These are phyloP conservation scores for Cassiopea xamachana DNA, from an alignment of 30 jellyfish, hydroid and myxozoan species.

Conservation along the genomic window DNA sequence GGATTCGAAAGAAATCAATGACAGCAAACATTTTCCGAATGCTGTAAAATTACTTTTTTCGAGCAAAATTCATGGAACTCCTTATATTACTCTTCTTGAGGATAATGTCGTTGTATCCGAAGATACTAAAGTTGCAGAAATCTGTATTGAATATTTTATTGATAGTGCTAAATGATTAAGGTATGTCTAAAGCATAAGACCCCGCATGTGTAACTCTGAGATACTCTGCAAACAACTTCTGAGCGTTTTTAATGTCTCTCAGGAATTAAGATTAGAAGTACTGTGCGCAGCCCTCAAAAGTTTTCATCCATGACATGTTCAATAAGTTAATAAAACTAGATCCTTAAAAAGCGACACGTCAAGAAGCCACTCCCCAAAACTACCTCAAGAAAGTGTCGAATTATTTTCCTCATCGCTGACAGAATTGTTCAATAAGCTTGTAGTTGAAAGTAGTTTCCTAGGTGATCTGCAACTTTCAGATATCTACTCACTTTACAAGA, in stretches of 20 bases:
- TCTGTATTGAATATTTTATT: neutral
- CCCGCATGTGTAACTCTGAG: neutral
- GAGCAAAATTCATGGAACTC: neutral
- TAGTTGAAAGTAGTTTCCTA: neutral
- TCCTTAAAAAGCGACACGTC: neutral
- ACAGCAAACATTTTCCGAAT: neutral
- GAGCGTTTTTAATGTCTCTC: neutral
- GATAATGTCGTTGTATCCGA: neutral
- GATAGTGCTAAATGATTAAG: neutral
- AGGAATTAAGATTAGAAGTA: neutral
- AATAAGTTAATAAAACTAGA: neutral
- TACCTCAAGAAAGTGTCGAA: neutral
- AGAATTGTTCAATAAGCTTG: neutral
- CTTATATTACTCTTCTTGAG: neutral
- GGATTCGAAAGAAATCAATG: neutral
- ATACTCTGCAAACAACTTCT: neutral
- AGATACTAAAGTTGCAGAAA: neutral
- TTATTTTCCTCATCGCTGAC: neutral
- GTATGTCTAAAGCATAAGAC: neutral
- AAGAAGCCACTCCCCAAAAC: neutral
- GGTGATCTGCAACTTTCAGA: constrained; percentile 18
- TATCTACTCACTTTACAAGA: constrained; percentile 17
- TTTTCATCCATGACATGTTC: neutral
- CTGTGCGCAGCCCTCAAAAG: neutral
- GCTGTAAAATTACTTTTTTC: neutral